phyloP scores from a whole-genome alignment of 2,113 vertebrate genomes.

The Agapornis roseicollis region DNA sequence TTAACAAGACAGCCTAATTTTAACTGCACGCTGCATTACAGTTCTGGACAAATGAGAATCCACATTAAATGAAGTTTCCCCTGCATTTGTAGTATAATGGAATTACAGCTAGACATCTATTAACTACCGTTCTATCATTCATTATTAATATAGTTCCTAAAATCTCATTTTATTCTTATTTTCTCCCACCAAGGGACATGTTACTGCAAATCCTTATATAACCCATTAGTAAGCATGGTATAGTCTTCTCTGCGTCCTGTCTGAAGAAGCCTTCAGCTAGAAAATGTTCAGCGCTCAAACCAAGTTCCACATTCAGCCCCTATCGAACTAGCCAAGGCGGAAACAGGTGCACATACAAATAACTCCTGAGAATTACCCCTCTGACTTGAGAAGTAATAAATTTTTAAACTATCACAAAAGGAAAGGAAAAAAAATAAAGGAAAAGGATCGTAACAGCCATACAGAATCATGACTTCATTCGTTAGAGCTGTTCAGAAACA shows the following conservation, averaged over 20 bases:
- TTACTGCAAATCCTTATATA: constrained; percentile 54
- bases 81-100: not conserved
- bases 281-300: not conserved
- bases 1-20: constrained; percentile 46
- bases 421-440: not conserved
- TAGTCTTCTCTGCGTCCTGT: not conserved
- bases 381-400: not conserved
- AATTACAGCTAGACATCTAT: constrained; percentile 23
- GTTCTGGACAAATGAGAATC: constrained; percentile 35
- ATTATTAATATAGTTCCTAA: constrained; percentile 24
- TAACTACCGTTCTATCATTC: constrained; percentile 25
- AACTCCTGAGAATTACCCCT: not conserved
- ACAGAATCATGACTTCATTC: not conserved
- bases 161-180: constrained; percentile 43
- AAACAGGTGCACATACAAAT: not conserved
- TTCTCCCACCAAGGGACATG: not conserved
- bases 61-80: constrained; percentile 30
- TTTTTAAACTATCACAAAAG: not conserved
- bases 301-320: not conserved
- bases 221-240: not conserved
- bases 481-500: not conserved
- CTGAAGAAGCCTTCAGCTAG: not conserved
- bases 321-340: not conserved
- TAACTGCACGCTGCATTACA: constrained; percentile 30
- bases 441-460: not conserved